Evolutionary conservation across 2,888 invertebrate genomes (phyloP).

Genomic region (Luperina nickerlii): DNA sequence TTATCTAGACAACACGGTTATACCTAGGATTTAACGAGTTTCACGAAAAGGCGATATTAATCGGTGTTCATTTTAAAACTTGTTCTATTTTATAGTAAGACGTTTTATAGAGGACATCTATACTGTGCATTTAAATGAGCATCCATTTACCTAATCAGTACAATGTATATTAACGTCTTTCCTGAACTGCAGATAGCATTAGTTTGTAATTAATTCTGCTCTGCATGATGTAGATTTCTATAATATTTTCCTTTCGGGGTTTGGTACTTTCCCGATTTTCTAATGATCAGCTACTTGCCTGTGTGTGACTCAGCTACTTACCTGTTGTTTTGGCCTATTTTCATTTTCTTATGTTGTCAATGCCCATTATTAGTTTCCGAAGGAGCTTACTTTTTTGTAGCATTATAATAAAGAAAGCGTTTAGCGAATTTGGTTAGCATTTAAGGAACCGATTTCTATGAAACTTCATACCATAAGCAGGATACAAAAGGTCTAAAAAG

Average conservation of each 20-base stretch:
- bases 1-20: constrained; percentile 57
- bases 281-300: not conserved
- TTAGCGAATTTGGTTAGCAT: not conserved
- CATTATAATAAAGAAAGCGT: not conserved
- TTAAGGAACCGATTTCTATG: too few relatives aligned
- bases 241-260: not conserved
- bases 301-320: too few relatives aligned
- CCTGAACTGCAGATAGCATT: not conserved
- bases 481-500: too few relatives aligned
- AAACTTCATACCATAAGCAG: too few relatives aligned
- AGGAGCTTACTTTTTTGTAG: not conserved
- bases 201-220: not conserved
- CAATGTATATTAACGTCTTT: not conserved
- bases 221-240: not conserved
- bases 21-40: constrained; percentile 53
- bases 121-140: not conserved
- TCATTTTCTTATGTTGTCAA: not conserved
- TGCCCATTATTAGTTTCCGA: not conserved
- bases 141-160: not conserved
- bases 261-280: not conserved
- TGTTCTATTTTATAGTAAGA: constrained; percentile 11
- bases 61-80: constrained; percentile 21
- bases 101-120: not conserved
- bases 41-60: constrained; percentile 32
- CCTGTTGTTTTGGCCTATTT: not conserved